phyloP scores from a whole-genome alignment of 2,797 vertebrate genomes.

The Lacerta viridis region DNA sequence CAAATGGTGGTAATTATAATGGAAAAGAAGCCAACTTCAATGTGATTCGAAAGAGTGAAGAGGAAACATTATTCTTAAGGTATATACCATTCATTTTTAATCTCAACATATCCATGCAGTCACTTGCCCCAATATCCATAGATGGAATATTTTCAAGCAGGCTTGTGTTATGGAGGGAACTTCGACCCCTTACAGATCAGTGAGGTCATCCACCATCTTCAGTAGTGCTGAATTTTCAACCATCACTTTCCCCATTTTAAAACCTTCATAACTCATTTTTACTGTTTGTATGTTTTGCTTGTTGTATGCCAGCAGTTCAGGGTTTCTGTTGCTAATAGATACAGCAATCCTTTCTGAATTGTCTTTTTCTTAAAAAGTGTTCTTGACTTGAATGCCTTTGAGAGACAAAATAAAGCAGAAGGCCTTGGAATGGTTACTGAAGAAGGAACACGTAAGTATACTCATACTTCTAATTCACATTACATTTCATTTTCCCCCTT shows the following conservation, averaged over 20 bases:
- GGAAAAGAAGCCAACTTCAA: not conserved
- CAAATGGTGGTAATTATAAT: not conserved
- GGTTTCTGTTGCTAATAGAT: constrained; percentile 39
- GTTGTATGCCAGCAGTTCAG: constrained; percentile 34
- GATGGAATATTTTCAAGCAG: not conserved
- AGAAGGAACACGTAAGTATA: constrained; percentile 97
- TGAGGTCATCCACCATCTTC: not conserved
- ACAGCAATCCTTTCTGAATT: constrained; percentile 55
- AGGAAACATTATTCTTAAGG: not conserved
- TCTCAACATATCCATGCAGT: not conserved
- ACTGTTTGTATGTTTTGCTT: constrained; percentile 8
- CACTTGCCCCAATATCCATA: not conserved
- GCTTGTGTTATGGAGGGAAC: not conserved
- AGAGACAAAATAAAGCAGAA: constrained; percentile 99
- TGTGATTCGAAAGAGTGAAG: not conserved
- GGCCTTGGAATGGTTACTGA: constrained; percentile 99
- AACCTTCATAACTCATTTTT: not conserved
- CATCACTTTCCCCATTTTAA: not conserved
- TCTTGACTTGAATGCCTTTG: constrained; percentile 98
- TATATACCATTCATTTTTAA: constrained; percentile 28
- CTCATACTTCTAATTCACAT: constrained; percentile 61
- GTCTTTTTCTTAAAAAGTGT: constrained; percentile 83
- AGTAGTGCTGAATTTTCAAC: not conserved
- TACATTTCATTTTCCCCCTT: constrained; percentile 60
- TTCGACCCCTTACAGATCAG: constrained; percentile 29